Evolutionary conservation across 2,797 vertebrate genomes (phyloP), one percentile per base, ranked within the genome.

Genomic region (Tapera naevia): DNA sequence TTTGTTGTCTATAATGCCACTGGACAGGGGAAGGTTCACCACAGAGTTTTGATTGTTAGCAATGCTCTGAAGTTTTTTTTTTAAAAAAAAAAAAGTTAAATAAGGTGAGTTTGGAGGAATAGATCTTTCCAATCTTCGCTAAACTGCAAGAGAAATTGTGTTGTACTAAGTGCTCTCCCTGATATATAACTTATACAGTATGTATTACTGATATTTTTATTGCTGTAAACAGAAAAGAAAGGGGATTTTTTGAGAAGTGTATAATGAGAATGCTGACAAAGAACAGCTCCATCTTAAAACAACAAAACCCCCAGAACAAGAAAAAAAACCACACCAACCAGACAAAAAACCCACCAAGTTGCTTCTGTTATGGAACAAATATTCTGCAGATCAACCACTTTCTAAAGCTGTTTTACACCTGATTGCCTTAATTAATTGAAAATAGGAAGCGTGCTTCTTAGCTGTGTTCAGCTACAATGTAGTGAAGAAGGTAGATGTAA

Each of bases 391-490:
- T 89, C 67, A 33, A 14, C 32, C 12, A 30, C 71, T 74, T 92
- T 85, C 51, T 92, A 45, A 71, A 96, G 78, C 76, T 51, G 5
- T 62, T 96, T 93, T 85, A 27, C 66, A 65, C 37, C 39, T 92
- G 62, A 39, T 93, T 80, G 28, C 54, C 91, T 66, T 83, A 90
- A 95, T 91, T 95, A 95, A 48, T 32, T 91, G 70, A 83, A 82
- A 92, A 89, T 84, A 69, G 56, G 51, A 90, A 78, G 76, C 17
- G 28, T 30, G 45, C 9, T 96, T 66, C 67, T 93, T 80, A 88
- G 32, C 35, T 70, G 23, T 72, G 72, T 81, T 87, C 78, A 72
- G 30, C 73, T 95, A 16, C 70, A 91, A 61, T 80, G 57, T 25
- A 96, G 56, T 0, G 1, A 92, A 81, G 61, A 90, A 91, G 57